Evolutionary conservation across 2,113 vertebrate genomes (phyloP).

Genomic region (Enhydra lutris): DNA sequence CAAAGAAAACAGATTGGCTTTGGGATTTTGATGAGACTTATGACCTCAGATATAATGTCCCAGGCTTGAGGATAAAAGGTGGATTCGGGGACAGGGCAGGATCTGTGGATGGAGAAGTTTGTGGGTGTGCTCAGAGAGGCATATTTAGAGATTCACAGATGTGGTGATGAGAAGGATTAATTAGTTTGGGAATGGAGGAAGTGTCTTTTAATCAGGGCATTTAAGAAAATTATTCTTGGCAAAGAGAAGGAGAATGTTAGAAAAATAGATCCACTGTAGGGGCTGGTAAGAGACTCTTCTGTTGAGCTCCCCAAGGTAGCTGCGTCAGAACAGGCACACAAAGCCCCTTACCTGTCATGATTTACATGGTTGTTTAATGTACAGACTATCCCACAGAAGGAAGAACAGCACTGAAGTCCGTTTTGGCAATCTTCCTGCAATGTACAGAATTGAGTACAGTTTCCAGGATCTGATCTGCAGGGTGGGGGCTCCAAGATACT

Average conservation of each 20-base stretch:
- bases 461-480: background rate
- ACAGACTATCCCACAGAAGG: slow-evolving; percentile 64
- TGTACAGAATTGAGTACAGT: background rate
- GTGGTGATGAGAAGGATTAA: background rate
- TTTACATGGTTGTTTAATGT: background rate
- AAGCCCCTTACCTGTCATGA: background rate
- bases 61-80: background rate
- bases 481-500: slow-evolving; percentile 61
- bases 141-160: background rate
- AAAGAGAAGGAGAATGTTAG: background rate
- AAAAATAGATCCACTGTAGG: background rate
- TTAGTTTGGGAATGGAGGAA: background rate
- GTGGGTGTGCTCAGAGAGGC: background rate
- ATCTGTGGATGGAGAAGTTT: background rate
- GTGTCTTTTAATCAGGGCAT: background rate
- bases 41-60: background rate
- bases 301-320: background rate
- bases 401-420: slow-evolving; percentile 52
- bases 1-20: background rate
- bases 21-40: background rate
- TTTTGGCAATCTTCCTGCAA: background rate
- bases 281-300: background rate
- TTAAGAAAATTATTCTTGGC: background rate
- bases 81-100: background rate
- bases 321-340: background rate